These are phyloP conservation scores for Echiichthys vipera DNA, from an alignment of 2,797 vertebrate genomes.

Conservation along the genomic window DNA sequence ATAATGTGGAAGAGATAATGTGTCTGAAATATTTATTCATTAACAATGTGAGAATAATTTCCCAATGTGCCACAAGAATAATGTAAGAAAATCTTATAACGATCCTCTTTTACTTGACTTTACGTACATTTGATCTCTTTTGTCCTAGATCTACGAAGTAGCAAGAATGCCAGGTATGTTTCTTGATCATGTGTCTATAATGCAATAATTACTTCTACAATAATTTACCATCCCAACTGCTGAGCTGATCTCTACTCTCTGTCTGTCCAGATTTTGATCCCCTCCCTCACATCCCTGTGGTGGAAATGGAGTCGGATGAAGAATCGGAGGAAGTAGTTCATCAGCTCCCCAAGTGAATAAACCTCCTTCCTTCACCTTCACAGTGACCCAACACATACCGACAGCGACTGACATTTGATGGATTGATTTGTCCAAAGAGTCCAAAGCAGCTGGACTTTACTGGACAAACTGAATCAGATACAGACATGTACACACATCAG, in stretches of 20 bases:
- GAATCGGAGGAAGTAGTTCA: conserved; percentile 66
- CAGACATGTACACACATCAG: not conserved
- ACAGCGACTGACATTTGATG: not conserved
- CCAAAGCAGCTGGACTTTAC: not conserved
- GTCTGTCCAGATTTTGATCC: conserved; percentile 77
- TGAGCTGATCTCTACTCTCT: not conserved
- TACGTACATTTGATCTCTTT: not conserved
- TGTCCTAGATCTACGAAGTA: conserved; percentile 70
- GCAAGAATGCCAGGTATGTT: conserved; percentile 78
- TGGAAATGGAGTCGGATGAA: conserved; percentile 83
- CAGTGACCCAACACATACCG: not conserved
- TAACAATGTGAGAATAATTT: not conserved
- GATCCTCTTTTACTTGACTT: not conserved
- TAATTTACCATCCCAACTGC: too few species aligned
- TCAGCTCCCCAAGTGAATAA: conserved; percentile 75
- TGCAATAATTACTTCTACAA: too few species aligned
- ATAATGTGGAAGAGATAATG: not conserved
- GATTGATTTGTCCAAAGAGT: not conserved
- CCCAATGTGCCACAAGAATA: not conserved
- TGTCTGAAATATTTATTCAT: not conserved
- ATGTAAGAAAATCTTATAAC: not conserved
- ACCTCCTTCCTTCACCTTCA: not conserved
- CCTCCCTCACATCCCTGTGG: conserved; percentile 83
- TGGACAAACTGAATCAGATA: not conserved
- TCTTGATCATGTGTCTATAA: not conserved